Base-by-base conservation (phyloP, 2,113 vertebrate species). In the Neolamprologus variostigma region DNA sequence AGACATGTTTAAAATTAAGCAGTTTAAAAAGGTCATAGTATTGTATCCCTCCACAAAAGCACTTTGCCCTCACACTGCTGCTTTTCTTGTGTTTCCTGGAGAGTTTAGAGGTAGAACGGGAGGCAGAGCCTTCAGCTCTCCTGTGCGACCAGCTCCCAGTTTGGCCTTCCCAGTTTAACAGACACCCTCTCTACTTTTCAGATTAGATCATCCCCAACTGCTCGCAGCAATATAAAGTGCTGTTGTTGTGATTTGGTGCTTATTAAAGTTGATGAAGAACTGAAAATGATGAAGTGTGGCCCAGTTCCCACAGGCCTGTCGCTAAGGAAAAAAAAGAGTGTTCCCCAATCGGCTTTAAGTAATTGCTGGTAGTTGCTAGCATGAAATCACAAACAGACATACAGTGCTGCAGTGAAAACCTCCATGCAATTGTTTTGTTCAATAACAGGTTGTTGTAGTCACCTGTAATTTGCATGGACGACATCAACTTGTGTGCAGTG, bases 241-340 rank as follows among this genome's bases (percentile, higher is more conserved):
- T 33, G 57, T 33, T 1, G 9, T 33, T 33, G 28, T 19, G 28
- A 61, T 61, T 33, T 33, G 57, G 57, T 61, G 2, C 28, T 33
- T 33, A 33, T 10, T 33, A 33, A 61, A 10, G 16, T 61, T 61
- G 57, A 61, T 0, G 28, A 33, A 61, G 57, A 61, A 10, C 3
- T 61, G 28, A 61, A 61, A 61, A 61, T 10, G 28, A 61, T 61
- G 28, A 37, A 66, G 31, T 66, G 17, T 1, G 1, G 17, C 6
- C 19, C 10, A 35, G 33, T 8, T 37, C 1, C 19, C 61, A 8
- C 33, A 66, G 61, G 61, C 33, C 33, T 37, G 61, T 66, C 0
- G 9, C 33, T 37, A 8, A 13, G 33, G 28, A 0, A 19, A 61
- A 35, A 7, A 68, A 12, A 4, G 1, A 8, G 33, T 21, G 4